phyloP scores from a whole-genome alignment of 2,797 vertebrate genomes.

The Pachyuromys duprasi region DNA sequence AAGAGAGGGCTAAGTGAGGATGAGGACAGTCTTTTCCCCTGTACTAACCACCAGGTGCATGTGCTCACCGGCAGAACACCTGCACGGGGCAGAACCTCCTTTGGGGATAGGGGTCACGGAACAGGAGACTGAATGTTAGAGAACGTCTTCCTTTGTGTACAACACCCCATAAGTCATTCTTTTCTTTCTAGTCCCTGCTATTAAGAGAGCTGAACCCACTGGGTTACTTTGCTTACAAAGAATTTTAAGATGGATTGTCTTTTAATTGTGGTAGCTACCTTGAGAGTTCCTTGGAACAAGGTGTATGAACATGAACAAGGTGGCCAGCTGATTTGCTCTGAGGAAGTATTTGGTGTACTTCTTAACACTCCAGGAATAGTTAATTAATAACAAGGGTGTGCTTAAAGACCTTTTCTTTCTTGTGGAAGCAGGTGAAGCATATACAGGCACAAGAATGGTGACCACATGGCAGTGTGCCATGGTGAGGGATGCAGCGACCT shows the following conservation, averaged over 20 bases:
- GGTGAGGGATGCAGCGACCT: background rate
- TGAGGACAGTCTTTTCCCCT: background rate
- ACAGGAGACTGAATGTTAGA: background rate
- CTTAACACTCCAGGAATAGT: background rate
- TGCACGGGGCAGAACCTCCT: background rate
- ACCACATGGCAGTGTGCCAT: rapidly evolving
- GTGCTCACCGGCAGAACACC: background rate
- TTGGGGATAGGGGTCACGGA: background rate
- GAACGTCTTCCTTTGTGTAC: background rate
- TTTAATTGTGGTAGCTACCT: background rate
- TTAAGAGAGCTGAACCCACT: background rate
- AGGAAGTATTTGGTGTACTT: background rate
- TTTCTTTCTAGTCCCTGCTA: background rate
- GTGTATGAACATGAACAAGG: background rate
- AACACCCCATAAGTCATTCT: background rate
- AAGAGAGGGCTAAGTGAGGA: background rate
- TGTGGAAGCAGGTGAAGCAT: background rate
- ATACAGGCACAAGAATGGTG: background rate
- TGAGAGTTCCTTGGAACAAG: background rate
- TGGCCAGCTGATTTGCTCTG: conserved; percentile 3
- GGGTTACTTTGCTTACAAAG: background rate
- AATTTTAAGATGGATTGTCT: background rate
- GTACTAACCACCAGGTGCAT: no score
- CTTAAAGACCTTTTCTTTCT: background rate
- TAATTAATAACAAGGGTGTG: background rate